Base-by-base conservation (phyloP, 2,888 invertebrate species). In the Agonopterix alstromeriana region DNA sequence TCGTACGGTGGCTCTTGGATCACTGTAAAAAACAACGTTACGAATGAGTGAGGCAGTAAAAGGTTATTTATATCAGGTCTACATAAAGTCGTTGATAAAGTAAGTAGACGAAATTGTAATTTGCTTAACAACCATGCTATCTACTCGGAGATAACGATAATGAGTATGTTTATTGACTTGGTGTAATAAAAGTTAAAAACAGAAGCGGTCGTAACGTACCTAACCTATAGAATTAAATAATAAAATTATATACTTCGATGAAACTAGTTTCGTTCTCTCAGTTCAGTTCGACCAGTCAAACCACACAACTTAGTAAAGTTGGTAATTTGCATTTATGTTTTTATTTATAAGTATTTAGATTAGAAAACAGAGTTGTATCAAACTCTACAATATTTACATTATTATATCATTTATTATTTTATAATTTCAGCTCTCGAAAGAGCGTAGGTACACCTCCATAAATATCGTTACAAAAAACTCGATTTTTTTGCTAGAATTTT, bases 1-100 rank as follows among this genome's bases (percentile, higher is more conserved):
- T 88, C 88, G 73, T 87, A 88, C 55, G 88, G 88, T 62, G 88
- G 87, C 73, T 85, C 88, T 73, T 86, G 87, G 54, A 85, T 74
- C 52, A 88, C 87, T 88, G 83, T 49, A 79, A 78, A 56, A 53
- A 57, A 60, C 60, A 50, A 57, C 53, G 49, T 53, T 56, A 50
- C 61, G 63, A 63, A 42, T 47, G 48, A 36, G 36, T 46, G 41
- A 48, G 42, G 48, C 11, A n/a, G 12, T 10, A 42, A 42, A 11
- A 35, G n/a, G 36, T 47, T 46, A 46, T 61, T 59, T 61, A 52
- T 57, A 60, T 61, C 46, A 43, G 43, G 27, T 43, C 40, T 27
- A 41, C 11, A 27, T 35, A 44, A 38, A 40, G 41, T 41, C 42
- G 42, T 46, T 36, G 42, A 35, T 46, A 46, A 35, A 47, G 51